Base-by-base conservation (phyloP, 2,797 vertebrate species). In the Synaphobranchus kaupii region DNA sequence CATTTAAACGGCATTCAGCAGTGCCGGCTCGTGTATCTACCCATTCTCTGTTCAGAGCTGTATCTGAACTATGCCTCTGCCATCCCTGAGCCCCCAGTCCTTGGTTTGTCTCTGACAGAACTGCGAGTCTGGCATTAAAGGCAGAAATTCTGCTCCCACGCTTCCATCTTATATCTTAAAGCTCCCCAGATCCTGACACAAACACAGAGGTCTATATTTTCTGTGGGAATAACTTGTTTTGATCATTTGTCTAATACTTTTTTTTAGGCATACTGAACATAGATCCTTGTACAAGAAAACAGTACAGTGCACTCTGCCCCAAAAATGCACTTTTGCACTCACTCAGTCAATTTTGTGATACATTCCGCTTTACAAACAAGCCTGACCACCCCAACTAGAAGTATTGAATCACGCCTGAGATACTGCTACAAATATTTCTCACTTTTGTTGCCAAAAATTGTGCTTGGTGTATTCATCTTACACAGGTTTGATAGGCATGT, bases 21-120 rank as follows among this genome's bases (percentile, higher is more conserved):
- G 87, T 86, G 44, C 60, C 13, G 83, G 90, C 85, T 85, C 81
- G 76, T 83, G 44, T 85, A 90, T 60, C 54, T 86, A 86, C 47
- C 63, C 6, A 68, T n/a, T 83, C 80, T 88, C 80, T 88, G 86
- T 86, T 92, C 93, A 22, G 86, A 91, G 93, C 93, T 94, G 93
- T 94, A 94, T 95, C 34, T 95, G 94, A 96, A 95, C 96, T 95
- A 96, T 96, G 94, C 94, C 93, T 93, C 93, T 95, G 94, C 95
- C 94, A 95, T 94, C 94, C 92, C 93, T 94, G 94, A 95, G 94
- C 95, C 94, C 91, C 84, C 90, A 93, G 91, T 93, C 94, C 95
- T 95, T 95, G 95, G 92, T 92, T 95, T 91, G 89, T 91, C 94
- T 93, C 93, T 92, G 90, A 91, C 89, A 91, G 90, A 94, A 92